Percentiles rank a stretch among this genome's conserved stretches.
These are phyloP conservation scores for Coptodon rendalli DNA, from an alignment of 2,113 vertebrate species.

Conservation along the genomic window DNA sequence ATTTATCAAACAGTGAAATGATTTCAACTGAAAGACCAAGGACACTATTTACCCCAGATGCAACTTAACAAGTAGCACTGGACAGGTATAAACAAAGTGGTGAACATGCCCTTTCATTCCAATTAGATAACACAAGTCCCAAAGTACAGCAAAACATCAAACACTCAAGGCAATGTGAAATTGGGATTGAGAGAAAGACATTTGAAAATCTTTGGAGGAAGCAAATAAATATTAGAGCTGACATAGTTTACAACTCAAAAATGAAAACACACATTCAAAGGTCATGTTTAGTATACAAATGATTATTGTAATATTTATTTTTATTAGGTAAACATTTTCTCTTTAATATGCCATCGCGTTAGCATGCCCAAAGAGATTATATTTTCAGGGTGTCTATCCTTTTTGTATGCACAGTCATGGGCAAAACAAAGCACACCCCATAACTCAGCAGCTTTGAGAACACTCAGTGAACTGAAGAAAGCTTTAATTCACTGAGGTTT, in stretches of 20 bases:
- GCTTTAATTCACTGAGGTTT: background rate
- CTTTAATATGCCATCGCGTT: background rate
- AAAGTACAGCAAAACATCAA: background rate
- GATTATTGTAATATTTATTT: background rate
- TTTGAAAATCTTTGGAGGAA: background rate
- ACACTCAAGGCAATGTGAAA: background rate
- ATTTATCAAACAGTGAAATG: constrained; percentile 11
- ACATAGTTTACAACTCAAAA: background rate
- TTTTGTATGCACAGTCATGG: background rate
- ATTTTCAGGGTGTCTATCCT: background rate
- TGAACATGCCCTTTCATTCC: background rate
- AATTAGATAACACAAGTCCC: background rate
- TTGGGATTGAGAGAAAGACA: background rate
- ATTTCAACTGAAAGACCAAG: constrained; percentile 8
- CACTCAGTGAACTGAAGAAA: background rate
- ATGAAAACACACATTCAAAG: background rate
- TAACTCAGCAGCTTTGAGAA: background rate
- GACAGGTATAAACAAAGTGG: constrained; percentile 4
- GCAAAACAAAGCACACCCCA: background rate
- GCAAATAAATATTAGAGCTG: background rate
- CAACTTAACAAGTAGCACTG: background rate
- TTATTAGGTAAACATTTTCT: background rate
- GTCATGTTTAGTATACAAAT: background rate
- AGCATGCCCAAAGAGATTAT: background rate
- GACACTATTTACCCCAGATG: constrained; percentile 13